These are phyloP conservation scores for Coreius guichenoti DNA, from an alignment of 2,797 vertebrate species.

Conservation along the genomic window DNA sequence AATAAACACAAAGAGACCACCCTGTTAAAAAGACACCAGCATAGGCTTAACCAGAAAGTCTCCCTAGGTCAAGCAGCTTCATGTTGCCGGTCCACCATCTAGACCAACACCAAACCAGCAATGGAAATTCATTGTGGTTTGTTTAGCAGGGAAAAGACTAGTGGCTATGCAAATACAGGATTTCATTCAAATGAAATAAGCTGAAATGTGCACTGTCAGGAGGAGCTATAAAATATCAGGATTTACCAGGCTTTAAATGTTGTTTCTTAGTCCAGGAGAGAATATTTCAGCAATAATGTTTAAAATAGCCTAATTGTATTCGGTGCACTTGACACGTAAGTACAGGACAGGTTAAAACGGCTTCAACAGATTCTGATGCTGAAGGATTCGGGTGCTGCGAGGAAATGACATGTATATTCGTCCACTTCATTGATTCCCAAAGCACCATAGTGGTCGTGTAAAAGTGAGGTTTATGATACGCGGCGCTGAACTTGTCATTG, in stretches of 20 bases:
- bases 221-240: constrained; percentile 9
- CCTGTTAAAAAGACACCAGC: background rate
- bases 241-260: constrained; percentile 30
- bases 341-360: constrained; percentile 14
- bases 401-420: constrained; percentile 2
- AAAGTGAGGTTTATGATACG: constrained; percentile 33
- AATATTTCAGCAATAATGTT: background rate
- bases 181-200: constrained; percentile 7
- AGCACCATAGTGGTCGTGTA: constrained; percentile 58
- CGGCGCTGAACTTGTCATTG: constrained; percentile 31
- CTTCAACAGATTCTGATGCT: constrained; percentile 4
- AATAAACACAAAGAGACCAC: background rate
- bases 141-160: constrained; percentile 3
- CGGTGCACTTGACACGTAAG: background rate
- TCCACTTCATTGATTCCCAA: constrained; percentile 42
- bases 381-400: constrained; percentile 16
- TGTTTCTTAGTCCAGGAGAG: background rate
- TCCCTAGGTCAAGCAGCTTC: background rate
- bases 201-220: background rate
- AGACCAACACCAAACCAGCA: background rate
- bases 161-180: constrained; percentile 21
- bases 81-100: background rate
- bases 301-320: background rate
- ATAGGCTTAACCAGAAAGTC: background rate
- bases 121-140: background rate